phyloP scores from a whole-genome alignment of 1,140 invertebrate species.

The Atta colombica region DNA sequence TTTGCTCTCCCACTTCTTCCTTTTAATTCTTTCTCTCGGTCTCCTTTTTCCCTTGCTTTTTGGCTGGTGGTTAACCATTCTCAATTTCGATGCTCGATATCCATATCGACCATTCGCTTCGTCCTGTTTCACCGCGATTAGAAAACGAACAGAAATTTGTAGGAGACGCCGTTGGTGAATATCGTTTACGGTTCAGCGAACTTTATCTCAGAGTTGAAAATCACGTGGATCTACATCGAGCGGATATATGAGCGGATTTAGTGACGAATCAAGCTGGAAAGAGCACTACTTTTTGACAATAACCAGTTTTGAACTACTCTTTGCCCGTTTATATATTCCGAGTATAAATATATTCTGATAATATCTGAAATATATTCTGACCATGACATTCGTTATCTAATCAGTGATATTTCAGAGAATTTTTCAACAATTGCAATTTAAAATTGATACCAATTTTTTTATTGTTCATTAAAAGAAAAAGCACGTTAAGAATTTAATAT shows the following conservation, averaged over 20 bases:
- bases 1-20: background rate
- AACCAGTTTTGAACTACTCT: constrained; percentile 36
- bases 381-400: background rate
- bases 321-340: background rate
- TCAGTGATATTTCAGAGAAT: background rate
- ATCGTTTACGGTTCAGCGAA: constrained; percentile 36
- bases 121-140: constrained; percentile 16
- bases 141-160: constrained; percentile 37
- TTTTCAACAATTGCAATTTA: background rate
- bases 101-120: constrained; percentile 49
- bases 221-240: constrained; percentile 26
- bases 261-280: constrained; percentile 10
- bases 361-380: too few relatives aligned
- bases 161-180: constrained; percentile 22
- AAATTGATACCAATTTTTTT: background rate
- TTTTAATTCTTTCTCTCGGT: background rate
- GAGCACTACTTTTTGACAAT: constrained; percentile 12
- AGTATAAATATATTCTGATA: constrained; percentile 21
- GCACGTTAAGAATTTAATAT: background rate
- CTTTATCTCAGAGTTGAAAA: constrained; percentile 26
- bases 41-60: background rate
- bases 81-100: constrained; percentile 67
- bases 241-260: constrained; percentile 51
- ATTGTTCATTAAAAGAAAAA: background rate
- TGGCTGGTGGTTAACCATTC: constrained; percentile 29